Evolutionary conservation across 2,888 invertebrate species (phyloP).

Genomic region (Caenorhabditis sinica): DNA sequence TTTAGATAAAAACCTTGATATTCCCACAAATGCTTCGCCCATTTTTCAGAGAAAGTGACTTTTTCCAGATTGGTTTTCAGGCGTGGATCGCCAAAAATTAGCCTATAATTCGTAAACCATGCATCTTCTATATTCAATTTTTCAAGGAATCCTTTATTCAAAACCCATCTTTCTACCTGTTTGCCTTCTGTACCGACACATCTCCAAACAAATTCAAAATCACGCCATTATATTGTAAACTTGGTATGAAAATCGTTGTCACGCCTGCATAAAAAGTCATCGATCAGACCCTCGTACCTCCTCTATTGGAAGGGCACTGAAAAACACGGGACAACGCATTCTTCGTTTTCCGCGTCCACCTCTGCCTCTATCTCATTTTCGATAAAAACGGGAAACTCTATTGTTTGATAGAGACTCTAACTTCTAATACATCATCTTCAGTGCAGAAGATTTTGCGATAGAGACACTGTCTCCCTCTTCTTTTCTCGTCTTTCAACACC

Average conservation of each 20-base stretch:
- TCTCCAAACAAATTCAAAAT: slow-evolving; percentile 8
- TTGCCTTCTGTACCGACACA: background rate
- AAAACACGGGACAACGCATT: background rate
- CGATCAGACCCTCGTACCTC: slow-evolving; percentile 36
- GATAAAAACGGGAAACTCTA: slow-evolving; percentile 23
- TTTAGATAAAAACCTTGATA: no score
- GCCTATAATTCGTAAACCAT: no score
- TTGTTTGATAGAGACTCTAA: slow-evolving; percentile 35
- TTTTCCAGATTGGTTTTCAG: no score
- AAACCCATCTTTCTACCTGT: background rate
- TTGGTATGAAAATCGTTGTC: background rate
- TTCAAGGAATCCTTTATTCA: no score
- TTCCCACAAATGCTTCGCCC: no score
- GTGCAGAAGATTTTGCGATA: slow-evolving; percentile 18
- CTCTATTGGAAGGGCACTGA: background rate
- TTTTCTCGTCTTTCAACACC: slow-evolving; percentile 13
- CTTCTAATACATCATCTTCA: slow-evolving; percentile 46
- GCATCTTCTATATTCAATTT: no score
- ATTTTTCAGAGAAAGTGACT: no score
- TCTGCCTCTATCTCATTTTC: background rate
- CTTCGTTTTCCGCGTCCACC: background rate
- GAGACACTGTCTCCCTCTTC: background rate
- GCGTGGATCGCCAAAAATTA: no score
- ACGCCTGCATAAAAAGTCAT: slow-evolving; percentile 19
- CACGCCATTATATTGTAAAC: slow-evolving; percentile 14